These are phyloP conservation scores for Solea solea DNA, from an alignment of 2,113 vertebrate genomes.

Conservation along the genomic window DNA sequence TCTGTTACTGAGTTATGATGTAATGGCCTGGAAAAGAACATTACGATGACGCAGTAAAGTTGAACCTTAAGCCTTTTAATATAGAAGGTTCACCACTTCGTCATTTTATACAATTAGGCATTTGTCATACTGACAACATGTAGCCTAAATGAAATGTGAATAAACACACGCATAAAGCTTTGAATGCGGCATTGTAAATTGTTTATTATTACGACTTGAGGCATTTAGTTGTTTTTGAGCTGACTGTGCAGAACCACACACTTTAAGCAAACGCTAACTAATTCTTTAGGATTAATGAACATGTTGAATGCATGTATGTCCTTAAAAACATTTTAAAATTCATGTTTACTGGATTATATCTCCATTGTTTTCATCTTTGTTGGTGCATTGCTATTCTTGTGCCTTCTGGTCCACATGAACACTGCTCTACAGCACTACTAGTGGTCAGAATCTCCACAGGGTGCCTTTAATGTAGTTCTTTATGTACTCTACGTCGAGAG, in stretches of 20 bases:
- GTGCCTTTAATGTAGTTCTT: neutral
- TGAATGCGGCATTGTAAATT: too few species aligned
- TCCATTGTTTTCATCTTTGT: neutral
- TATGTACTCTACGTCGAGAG: too few species aligned
- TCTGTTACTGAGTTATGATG: neutral
- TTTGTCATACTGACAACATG: neutral
- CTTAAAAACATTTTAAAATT: too few species aligned
- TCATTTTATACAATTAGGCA: neutral
- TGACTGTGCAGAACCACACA: too few species aligned
- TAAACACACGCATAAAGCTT: too few species aligned
- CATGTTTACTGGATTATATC: neutral
- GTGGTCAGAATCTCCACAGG: neutral
- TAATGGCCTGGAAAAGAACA: neutral
- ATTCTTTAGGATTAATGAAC: too few species aligned
- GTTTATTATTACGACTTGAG: too few species aligned
- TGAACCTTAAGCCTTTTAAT: neutral
- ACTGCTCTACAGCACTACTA: fast-evolving
- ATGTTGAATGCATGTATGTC: too few species aligned
- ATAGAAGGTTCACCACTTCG: neutral
- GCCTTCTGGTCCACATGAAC: neutral
- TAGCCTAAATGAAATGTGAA: too few species aligned
- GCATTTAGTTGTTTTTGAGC: too few species aligned
- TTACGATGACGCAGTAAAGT: neutral
- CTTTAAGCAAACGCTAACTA: too few species aligned
- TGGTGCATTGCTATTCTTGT: neutral